Percentiles rank a stretch among this genome's conserved stretches.
Evolutionary conservation across 92 coral and sea anemone genomes (phyloP).

Genomic region (Phenganax marumi): DNA sequence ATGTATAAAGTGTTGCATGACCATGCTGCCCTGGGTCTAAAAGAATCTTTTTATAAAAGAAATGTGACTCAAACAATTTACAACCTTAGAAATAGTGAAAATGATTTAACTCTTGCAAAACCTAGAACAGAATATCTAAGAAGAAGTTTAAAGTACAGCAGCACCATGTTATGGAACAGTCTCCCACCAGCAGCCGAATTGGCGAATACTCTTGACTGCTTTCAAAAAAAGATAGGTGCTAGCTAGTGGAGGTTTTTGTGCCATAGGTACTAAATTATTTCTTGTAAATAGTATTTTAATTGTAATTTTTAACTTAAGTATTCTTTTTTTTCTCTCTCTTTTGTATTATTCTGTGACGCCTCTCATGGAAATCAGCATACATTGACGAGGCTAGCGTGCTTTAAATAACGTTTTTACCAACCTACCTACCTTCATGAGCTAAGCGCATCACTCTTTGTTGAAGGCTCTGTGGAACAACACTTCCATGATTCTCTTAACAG

Average conservation of each 20-base stretch:
- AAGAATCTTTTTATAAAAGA: too few species aligned
- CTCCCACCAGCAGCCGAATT: background rate
- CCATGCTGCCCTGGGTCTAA: too few species aligned
- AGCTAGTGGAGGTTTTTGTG: background rate
- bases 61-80: too few species aligned
- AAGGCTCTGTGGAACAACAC: too few species aligned
- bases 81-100: too few species aligned
- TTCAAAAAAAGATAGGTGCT: background rate
- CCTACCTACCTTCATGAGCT: too few species aligned
- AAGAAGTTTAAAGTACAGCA: background rate
- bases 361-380: conserved; percentile 5
- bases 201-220: background rate
- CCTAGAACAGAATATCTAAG: background rate
- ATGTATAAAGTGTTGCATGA: too few species aligned
- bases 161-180: background rate
- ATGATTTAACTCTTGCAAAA: too few species aligned
- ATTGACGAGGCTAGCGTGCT: background rate
- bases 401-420: too few species aligned
- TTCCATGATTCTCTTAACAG: too few species aligned
- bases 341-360: background rate
- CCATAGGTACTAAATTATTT: background rate
- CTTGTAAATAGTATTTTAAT: conserved; percentile 1
- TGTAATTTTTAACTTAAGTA: background rate
- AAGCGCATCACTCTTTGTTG: too few species aligned
- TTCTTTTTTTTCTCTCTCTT: too few species aligned